Conservation (phyloP, 2,888 invertebrate species). For the Noctua janthina region DNA sequence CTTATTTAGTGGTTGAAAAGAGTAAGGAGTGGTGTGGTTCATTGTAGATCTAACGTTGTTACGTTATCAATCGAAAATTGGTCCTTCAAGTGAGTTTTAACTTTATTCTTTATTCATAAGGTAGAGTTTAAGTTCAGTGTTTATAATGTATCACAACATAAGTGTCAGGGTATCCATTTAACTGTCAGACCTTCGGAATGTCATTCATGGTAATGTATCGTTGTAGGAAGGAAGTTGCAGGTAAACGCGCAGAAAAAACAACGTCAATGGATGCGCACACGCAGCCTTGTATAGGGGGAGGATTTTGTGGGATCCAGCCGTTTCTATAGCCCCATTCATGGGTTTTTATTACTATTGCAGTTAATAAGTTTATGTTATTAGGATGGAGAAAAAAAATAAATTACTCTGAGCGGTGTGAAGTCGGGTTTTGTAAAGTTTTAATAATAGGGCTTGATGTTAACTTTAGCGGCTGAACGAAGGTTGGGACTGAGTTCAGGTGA, state of each 20-base stretch:
- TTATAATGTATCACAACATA: slow-evolving; percentile 68
- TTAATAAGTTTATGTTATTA: slow-evolving; percentile 72
- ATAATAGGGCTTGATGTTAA: slow-evolving; percentile 34
- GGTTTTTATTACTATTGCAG: slow-evolving; percentile 70
- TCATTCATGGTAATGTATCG: slow-evolving; percentile 88
- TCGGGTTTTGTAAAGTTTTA: slow-evolving; percentile 32
- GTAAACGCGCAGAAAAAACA: slow-evolving; percentile 82
- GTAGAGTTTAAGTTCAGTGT: slow-evolving; percentile 51
- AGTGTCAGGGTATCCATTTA: slow-evolving; percentile 84
- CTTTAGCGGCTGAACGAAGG: background rate
- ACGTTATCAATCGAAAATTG: slow-evolving; percentile 43
- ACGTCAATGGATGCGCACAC: slow-evolving; percentile 78
- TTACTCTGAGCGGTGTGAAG: slow-evolving; percentile 41
- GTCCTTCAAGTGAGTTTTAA: slow-evolving; percentile 57
- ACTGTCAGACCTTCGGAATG: slow-evolving; percentile 86
- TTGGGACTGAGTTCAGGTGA: slow-evolving; percentile 7
- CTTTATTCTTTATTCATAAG: slow-evolving; percentile 51
- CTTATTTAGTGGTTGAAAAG: background rate
- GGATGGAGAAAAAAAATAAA: slow-evolving; percentile 62
- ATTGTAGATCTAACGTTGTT: slow-evolving; percentile 34
- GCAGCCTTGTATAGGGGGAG: slow-evolving; percentile 73
- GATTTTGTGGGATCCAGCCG: slow-evolving; percentile 71
- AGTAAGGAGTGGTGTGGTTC: background rate
- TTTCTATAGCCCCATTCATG: slow-evolving; percentile 61
- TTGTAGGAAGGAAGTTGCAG: slow-evolving; percentile 90